Percentiles rank a stretch among this genome's conserved stretches.
Conservation (phyloP, 1,140 invertebrate genomes). For the Temnothorax curvispinosus region DNA sequence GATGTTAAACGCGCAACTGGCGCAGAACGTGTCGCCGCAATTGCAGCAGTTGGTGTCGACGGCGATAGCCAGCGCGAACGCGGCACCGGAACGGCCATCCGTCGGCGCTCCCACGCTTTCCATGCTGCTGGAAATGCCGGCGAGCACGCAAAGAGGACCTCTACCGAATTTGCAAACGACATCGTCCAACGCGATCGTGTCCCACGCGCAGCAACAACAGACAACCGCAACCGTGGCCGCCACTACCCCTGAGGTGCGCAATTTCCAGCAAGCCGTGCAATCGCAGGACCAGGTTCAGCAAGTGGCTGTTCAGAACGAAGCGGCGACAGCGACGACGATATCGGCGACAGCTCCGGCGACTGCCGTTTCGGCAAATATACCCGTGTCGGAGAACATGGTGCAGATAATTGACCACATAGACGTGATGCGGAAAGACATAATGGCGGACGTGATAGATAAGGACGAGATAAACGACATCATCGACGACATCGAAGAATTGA, state of each 20-base stretch:
- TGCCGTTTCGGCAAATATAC: constrained; percentile 67
- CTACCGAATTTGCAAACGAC: constrained; percentile 73
- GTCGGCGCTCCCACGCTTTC: constrained; percentile 89
- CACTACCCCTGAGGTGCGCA: constrained; percentile 14
- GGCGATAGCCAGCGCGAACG: constrained; percentile 77
- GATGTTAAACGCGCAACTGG: constrained; percentile 76
- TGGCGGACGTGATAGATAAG: constrained; percentile 82
- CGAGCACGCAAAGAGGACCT: constrained; percentile 76
- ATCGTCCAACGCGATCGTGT: not conserved
- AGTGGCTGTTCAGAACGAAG: constrained; percentile 56
- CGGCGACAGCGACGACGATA: not conserved
- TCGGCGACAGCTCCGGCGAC: not conserved
- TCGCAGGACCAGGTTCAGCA: constrained; percentile 54
- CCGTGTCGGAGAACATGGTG: constrained; percentile 80
- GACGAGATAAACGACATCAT: constrained; percentile 86
- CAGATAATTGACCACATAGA: constrained; percentile 84
- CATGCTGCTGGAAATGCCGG: constrained; percentile 87
- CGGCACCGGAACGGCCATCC: constrained; percentile 86
- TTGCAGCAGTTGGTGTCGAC: constrained; percentile 84
- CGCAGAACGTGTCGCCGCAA: constrained; percentile 80
- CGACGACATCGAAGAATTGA: constrained; percentile 84
- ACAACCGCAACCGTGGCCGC: not conserved
- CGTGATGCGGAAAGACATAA: constrained; percentile 84
- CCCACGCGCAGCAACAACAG: constrained; percentile 50
- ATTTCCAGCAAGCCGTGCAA: constrained; percentile 37